Evolutionary conservation across 1,140 invertebrate species (phyloP).

Genomic region (Euborellia annulipes): DNA sequence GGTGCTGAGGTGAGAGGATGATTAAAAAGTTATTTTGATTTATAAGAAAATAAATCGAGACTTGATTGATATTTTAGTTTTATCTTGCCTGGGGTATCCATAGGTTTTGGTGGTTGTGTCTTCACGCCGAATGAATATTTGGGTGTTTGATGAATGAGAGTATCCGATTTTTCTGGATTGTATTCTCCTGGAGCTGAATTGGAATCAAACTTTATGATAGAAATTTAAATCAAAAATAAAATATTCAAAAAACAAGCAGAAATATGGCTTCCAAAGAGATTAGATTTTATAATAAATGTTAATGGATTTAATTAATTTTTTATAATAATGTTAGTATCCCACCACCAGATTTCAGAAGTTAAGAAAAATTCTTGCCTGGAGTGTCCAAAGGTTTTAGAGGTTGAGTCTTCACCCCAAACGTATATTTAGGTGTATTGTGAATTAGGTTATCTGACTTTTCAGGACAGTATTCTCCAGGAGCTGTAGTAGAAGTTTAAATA

Average conservation of each 20-base stretch:
- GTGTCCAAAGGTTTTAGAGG: slow-evolving; percentile 35
- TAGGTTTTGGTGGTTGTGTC: slow-evolving; percentile 39
- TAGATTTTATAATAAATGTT: too few species aligned
- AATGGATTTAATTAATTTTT: slow-evolving; percentile 20
- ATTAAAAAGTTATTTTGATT: too few species aligned
- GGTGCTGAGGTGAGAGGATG: too few species aligned
- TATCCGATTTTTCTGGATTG: slow-evolving; percentile 54
- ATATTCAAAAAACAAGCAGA: too few species aligned
- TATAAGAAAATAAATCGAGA: too few species aligned
- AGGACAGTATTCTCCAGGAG: slow-evolving; percentile 62
- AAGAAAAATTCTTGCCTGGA: slow-evolving; percentile 16
- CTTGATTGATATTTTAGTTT: too few species aligned
- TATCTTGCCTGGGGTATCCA: slow-evolving; percentile 23
- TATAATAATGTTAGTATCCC: too few species aligned
- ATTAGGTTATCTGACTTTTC: slow-evolving; percentile 49
- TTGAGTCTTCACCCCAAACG: slow-evolving; percentile 44
- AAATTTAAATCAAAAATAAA: too few species aligned
- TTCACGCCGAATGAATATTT: slow-evolving; percentile 51
- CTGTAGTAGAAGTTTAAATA: too few species aligned
- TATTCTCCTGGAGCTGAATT: slow-evolving; percentile 51
- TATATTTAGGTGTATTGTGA: slow-evolving; percentile 49
- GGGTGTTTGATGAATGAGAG: slow-evolving; percentile 45
- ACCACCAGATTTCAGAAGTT: too few species aligned
- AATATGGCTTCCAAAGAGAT: too few species aligned
- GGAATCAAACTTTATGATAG: too few species aligned